A percentile compares a stretch with the other conserved stretches of the same genome.
phyloP scores from a whole-genome alignment of 2,797 vertebrate species.

The Calcarius lapponicus region DNA sequence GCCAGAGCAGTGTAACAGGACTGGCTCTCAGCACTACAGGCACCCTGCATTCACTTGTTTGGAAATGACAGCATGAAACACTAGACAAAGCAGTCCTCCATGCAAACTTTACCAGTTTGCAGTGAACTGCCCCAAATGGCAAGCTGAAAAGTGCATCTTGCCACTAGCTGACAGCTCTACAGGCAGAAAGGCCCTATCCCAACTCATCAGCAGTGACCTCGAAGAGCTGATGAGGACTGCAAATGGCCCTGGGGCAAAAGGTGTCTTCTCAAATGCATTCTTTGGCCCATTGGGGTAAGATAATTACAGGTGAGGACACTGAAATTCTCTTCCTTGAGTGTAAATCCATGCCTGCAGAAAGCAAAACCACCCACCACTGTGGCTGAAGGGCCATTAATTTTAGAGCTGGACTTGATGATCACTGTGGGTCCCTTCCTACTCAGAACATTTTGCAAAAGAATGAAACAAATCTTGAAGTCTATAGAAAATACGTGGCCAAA shows the following conservation, averaged over 20 bases:
- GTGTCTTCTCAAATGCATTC: neutral
- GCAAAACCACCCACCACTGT: neutral
- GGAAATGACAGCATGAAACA: neutral
- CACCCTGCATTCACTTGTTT: rapidly evolving
- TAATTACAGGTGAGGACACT: neutral
- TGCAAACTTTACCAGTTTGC: neutral
- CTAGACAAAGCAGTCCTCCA: neutral
- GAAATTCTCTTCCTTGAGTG: neutral
- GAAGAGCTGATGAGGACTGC: neutral
- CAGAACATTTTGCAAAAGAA: neutral
- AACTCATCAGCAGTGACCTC: neutral
- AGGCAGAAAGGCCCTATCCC: neutral
- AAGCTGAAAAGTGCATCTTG: neutral
- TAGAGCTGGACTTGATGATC: neutral
- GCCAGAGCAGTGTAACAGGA: neutral
- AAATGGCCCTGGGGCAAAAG: neutral
- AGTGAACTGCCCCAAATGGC: neutral
- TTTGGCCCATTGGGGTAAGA: neutral
- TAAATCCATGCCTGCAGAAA: neutral
- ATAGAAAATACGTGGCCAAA: neutral
- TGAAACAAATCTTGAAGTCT: neutral
- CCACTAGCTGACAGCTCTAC: neutral
- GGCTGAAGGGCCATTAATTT: neutral
- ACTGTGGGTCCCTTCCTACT: neutral
- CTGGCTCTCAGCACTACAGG: neutral